Conservation (phyloP, 1,140 invertebrate species). For the Teleogryllus occipitalis region DNA sequence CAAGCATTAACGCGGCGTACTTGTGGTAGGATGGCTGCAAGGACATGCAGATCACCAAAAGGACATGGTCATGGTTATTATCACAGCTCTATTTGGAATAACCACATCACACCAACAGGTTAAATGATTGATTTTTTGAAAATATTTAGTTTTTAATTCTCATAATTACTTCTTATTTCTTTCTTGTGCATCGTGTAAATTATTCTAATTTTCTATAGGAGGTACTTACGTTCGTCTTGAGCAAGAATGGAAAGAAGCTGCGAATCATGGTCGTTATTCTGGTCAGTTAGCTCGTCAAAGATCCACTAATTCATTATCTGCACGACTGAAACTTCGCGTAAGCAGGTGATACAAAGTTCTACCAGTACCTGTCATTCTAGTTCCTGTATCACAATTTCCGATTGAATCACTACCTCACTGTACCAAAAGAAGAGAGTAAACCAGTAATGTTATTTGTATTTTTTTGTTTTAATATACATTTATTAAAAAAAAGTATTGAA, state of each 20-base stretch:
- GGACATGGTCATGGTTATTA: slow-evolving; percentile 29
- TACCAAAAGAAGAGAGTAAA: background rate
- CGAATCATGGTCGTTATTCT: slow-evolving; percentile 10
- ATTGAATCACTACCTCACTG: background rate
- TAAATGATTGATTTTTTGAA: background rate
- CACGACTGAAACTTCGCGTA: background rate
- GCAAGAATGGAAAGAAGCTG: slow-evolving; percentile 56
- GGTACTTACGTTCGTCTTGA: slow-evolving; percentile 62
- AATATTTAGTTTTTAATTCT: slow-evolving; percentile 6
- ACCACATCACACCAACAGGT: slow-evolving; percentile 24
- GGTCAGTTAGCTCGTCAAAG: background rate
- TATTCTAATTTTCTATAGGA: slow-evolving; percentile 36
- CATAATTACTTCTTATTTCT: background rate
- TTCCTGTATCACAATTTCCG: background rate
- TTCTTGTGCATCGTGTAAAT: background rate
- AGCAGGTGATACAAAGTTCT: background rate
- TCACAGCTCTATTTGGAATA: slow-evolving; percentile 18
- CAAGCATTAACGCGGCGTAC: slow-evolving; percentile 46
- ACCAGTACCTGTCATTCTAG: background rate
- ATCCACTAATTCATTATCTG: background rate
- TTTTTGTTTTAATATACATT: background rate
- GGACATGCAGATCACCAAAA: slow-evolving; percentile 25
- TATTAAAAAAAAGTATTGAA: background rate
- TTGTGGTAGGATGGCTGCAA: slow-evolving; percentile 23
- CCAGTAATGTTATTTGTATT: background rate